Conservation (phyloP, 2,888 invertebrate species). For the Conus canariensis region DNA sequence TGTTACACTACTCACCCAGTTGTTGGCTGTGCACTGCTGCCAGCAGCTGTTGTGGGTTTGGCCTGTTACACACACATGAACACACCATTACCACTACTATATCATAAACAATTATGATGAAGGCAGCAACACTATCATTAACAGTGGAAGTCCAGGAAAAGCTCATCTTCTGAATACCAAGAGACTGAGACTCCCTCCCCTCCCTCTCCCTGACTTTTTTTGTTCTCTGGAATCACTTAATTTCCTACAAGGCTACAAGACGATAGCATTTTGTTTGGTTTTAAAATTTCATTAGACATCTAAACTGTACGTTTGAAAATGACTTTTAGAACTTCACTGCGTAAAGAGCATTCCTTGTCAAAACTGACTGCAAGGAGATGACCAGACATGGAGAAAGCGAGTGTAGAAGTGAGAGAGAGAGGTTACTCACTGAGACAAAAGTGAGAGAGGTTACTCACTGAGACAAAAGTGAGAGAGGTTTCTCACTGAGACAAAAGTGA, state of each 20-base stretch:
- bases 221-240: too few relatives aligned
- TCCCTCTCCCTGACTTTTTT: too few relatives aligned
- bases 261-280: too few relatives aligned
- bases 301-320: too few relatives aligned
- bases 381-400: background rate
- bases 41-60: conserved; percentile 6
- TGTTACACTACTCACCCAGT: background rate
- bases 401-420: background rate
- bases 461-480: conserved; percentile 46
- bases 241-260: too few relatives aligned
- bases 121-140: background rate
- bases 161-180: too few relatives aligned
- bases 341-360: too few relatives aligned
- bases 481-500: conserved; percentile 65
- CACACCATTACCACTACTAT: background rate
- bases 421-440: conserved; percentile 62
- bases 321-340: too few relatives aligned
- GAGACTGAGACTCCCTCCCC: too few relatives aligned
- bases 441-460: conserved; percentile 59
- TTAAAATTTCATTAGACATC: too few relatives aligned
- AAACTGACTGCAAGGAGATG: too few relatives aligned
- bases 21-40: background rate
- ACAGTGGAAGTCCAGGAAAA: too few relatives aligned
- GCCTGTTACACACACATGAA: conserved; percentile 5
- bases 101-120: background rate